These are phyloP conservation scores for Sebastes hubbsi DNA, from an alignment of 2,797 vertebrate species.

Conservation along the genomic window DNA sequence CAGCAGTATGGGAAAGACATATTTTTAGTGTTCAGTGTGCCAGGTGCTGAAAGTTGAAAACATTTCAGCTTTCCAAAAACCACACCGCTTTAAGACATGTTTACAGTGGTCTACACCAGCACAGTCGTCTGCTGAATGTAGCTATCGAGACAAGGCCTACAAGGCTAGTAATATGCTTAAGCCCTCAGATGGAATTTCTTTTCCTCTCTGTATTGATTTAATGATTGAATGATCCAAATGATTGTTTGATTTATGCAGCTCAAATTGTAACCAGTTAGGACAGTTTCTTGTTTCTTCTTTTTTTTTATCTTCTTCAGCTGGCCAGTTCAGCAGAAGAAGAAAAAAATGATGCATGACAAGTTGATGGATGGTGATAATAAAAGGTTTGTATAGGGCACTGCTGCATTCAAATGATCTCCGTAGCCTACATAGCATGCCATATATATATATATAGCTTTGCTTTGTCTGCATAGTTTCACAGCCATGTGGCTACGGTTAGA, in stretches of 20 bases:
- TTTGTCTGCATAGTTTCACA: slow-evolving; percentile 56
- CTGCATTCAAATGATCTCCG: slow-evolving; percentile 55
- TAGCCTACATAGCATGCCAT: slow-evolving; percentile 28
- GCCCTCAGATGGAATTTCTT: background rate
- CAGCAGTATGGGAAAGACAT: slow-evolving; percentile 24
- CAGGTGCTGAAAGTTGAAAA: slow-evolving; percentile 57
- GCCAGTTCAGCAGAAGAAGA: slow-evolving; percentile 11
- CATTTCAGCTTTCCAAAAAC: slow-evolving; percentile 16
- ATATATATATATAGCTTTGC: slow-evolving; percentile 55
- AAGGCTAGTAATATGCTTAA: background rate
- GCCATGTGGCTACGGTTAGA: background rate
- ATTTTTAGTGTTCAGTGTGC: slow-evolving; percentile 25
- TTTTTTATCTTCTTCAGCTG: background rate
- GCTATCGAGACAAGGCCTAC: background rate
- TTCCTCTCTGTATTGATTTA: slow-evolving; percentile 1
- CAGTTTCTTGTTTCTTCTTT: background rate
- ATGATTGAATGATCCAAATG: slow-evolving; percentile 7
- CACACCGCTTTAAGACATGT: slow-evolving; percentile 34
- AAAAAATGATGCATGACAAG: slow-evolving; percentile 41
- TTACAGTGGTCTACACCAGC: slow-evolving; percentile 23
- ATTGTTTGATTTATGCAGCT: slow-evolving; percentile 7
- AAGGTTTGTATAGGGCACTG: slow-evolving; percentile 56
- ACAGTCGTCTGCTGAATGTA: background rate
- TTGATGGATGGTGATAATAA: slow-evolving; percentile 74
- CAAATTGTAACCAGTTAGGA: slow-evolving; percentile 10